Percentiles rank a stretch among this genome's conserved stretches.
These are phyloP conservation scores for Kryphioiulus occultus DNA, from an alignment of 2,888 invertebrate genomes.

Conservation along the genomic window DNA sequence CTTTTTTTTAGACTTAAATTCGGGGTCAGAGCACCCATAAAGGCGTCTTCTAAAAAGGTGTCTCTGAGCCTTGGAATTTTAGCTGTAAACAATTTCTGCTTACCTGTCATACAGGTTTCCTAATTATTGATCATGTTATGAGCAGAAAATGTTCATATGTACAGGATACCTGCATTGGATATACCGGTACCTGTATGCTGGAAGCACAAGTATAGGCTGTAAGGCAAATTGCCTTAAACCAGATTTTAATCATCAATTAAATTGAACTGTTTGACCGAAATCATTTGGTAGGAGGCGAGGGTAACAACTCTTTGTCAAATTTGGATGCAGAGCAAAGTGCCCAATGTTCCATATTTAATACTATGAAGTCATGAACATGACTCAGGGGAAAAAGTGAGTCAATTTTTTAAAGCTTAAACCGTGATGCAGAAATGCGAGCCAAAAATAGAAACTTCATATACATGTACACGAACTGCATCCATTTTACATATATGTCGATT, in stretches of 20 bases:
- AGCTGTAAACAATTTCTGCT: slow-evolving; percentile 20
- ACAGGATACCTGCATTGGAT: background rate
- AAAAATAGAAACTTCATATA: background rate
- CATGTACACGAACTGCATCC: background rate
- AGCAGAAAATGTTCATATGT: background rate
- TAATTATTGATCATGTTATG: slow-evolving; percentile 20
- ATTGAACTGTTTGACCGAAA: background rate
- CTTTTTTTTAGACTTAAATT: background rate
- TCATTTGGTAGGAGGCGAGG: background rate
- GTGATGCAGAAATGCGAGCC: background rate
- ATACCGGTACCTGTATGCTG: too few relatives aligned
- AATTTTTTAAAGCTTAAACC: background rate
- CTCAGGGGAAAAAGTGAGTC: background rate
- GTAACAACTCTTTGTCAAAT: background rate
- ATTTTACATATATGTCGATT: background rate
- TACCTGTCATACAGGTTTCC: slow-evolving; percentile 39
- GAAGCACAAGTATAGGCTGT: background rate
- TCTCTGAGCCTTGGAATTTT: slow-evolving; percentile 4
- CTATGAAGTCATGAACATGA: background rate
- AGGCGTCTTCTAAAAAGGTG: slow-evolving; percentile 29
- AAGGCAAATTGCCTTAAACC: background rate
- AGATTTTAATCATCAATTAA: background rate
- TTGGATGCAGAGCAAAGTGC: background rate
- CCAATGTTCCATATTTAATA: background rate
- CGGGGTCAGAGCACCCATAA: slow-evolving; percentile 29